Evolutionary conservation across 2,797 vertebrate species (phyloP), one percentile per base, ranked within the genome.

Genomic region (Ficedula albicollis): DNA sequence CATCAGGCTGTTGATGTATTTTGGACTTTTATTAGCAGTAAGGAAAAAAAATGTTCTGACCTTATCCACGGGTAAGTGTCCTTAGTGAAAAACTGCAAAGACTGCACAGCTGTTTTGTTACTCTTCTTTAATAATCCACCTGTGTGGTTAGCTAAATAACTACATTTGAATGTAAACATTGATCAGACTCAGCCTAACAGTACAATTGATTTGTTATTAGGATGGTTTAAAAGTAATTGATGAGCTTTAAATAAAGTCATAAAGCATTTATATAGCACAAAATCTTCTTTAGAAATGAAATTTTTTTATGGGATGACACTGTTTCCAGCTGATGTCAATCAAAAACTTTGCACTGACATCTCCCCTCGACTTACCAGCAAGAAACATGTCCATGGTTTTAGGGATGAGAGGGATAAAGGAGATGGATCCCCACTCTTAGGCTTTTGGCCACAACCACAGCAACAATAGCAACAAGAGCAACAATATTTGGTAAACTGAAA

Each of bases 101-200:
- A 12, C 17, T 55, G 4, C 0, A 0, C 20, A 36, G 21, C 7
- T 56, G 11, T 46, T 79, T n/a, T 51, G 2, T 55, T 21, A 30
- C 10, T 63, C 7, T 48, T 81, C 25, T 78, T 74, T 66, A 19
- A 4, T 72, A 60, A 44, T 34, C 26, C 12, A 54, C 6, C 14
- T 26, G 3, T 1, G 0, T 55, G 22, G 10, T 46, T 88, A 81
- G 8, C 11, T 66, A 59, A 54, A 43, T 52, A 49, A 26, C 15
- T 54, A 15, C 9, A 11, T 69, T 70, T 66, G 27, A 86, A n/a
- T 19, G 13, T 43, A 72, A 70, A 6, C 10, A 30, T 34, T 44
- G 29, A 23, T 32, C 38, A 64, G 27, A 44, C 22, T 74, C 12
- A 34, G 19, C 18, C 10, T 54, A 77, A 46, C 5, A 44, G 16